Evolutionary conservation across 2,888 invertebrate species (phyloP).

Genomic region (Boloria euphrosyne): DNA sequence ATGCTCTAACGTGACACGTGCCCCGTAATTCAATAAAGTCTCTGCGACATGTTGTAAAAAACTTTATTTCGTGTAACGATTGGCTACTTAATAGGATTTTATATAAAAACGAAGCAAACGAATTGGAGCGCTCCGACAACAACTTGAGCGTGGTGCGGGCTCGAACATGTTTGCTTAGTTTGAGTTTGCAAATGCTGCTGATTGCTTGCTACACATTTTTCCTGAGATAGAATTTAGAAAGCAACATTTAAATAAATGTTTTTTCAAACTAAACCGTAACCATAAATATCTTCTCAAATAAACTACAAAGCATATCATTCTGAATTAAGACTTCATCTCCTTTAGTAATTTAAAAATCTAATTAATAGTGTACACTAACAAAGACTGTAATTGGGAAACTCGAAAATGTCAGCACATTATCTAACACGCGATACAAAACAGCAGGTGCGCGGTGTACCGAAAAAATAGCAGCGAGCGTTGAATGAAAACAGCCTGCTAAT

Average conservation of each 20-base stretch:
- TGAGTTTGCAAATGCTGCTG: slow-evolving; percentile 74
- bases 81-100: slow-evolving; percentile 32
- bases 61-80: slow-evolving; percentile 11
- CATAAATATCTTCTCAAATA: neutral
- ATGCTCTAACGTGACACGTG: neutral
- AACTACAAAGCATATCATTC: neutral
- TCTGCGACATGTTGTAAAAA: neutral
- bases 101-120: slow-evolving; percentile 59
- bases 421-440: slow-evolving; percentile 55
- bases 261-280: neutral
- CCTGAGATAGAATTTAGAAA: slow-evolving; percentile 37
- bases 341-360: slow-evolving; percentile 4
- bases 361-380: slow-evolving; percentile 9
- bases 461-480: slow-evolving; percentile 68
- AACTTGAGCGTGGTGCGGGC: slow-evolving; percentile 50
- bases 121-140: slow-evolving; percentile 66
- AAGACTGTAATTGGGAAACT: slow-evolving; percentile 10
- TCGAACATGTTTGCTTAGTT: slow-evolving; percentile 62
- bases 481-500: slow-evolving; percentile 76
- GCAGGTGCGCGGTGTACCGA: slow-evolving; percentile 48
- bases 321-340: neutral
- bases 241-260: slow-evolving; percentile 3
- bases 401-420: slow-evolving; percentile 24
- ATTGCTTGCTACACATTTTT: slow-evolving; percentile 76
- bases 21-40: too few species aligned